Base-by-base conservation (phyloP, 2,888 invertebrate species). In the Metopia argyrocephala region DNA sequence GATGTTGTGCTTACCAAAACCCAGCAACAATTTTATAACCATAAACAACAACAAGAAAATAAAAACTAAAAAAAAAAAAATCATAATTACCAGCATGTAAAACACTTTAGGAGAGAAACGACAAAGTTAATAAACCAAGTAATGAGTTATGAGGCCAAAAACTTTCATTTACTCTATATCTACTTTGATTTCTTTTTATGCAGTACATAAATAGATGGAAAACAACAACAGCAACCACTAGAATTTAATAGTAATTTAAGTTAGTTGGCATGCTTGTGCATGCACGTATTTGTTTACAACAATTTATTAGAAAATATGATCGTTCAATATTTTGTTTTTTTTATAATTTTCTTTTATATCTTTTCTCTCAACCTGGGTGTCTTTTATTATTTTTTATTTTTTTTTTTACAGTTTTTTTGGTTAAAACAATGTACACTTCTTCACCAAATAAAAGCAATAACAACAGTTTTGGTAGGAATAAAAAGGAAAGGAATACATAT, bases 41-140 rank as follows among this genome's bases (percentile, higher is more conserved):
- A 15, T 38, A 57, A 74, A 7, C 38, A 75, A 66, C 27, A 46
- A 57, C 15, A 46, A 65, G 65, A 62, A 18, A 6, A 18, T 5
- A 31, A 66, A 48, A 50, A 50, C 38, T 20, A 46, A 18, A 12
- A 46, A 57, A 3, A 21, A 18, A 52, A 70, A 71, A 64, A 65
- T 45, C 81, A 75, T 81, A 78, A 81, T 78, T 78, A 74, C 81
- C 81, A 78, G 70, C 74, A 78, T 74, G 78, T 74, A 78, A 81
- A 81, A 74, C 81, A 78, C 78, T 81, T 71, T 62, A 71, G 38
- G 38, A 38, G 66, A 76, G 65, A 78, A 80, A 78, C 78, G 82
- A 80, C 71, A 82, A 84, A 84, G 83, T 84, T 82, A 82, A 84
- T 82, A 84, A 83, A 83, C 79, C 83, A 82, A 84, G 80, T 83